Conservation (phyloP, 2,888 invertebrate genomes). For the Cancer borealis region DNA sequence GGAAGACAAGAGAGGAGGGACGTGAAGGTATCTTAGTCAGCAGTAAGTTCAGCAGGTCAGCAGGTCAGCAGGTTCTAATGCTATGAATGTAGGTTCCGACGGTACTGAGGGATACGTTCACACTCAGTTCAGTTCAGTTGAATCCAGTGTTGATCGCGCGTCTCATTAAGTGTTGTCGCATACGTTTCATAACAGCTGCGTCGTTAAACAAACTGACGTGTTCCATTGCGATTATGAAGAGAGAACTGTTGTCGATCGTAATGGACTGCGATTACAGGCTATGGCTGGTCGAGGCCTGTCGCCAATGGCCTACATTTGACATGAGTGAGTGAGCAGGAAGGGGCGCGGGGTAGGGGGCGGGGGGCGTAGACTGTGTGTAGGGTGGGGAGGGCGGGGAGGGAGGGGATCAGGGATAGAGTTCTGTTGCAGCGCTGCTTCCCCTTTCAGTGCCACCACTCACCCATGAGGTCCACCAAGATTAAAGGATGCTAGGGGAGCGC, state of each 20-base stretch:
- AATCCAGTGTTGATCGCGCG: neutral
- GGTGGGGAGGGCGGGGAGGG: neutral
- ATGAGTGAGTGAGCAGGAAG: neutral
- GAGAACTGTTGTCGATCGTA: neutral
- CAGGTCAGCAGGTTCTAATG: neutral
- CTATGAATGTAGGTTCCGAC: neutral
- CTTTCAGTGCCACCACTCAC: neutral
- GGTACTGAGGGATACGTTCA: neutral
- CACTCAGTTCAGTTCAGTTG: neutral
- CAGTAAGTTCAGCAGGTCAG: neutral
- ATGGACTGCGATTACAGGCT: constrained; percentile 1
- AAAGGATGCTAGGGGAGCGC: neutral
- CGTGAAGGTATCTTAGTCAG: neutral
- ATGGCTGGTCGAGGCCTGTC: neutral
- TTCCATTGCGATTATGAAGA: neutral
- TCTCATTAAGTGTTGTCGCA: neutral
- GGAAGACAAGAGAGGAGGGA: neutral
- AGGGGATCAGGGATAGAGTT: neutral
- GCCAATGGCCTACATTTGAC: neutral
- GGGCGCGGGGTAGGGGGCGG: neutral
- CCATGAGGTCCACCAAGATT: neutral
- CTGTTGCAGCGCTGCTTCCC: neutral
- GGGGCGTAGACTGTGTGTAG: neutral
- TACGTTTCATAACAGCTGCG: neutral
- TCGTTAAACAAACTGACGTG: neutral